phyloP scores from a whole-genome alignment of 2,113 vertebrate species.

The Lamprologus lemairii region DNA sequence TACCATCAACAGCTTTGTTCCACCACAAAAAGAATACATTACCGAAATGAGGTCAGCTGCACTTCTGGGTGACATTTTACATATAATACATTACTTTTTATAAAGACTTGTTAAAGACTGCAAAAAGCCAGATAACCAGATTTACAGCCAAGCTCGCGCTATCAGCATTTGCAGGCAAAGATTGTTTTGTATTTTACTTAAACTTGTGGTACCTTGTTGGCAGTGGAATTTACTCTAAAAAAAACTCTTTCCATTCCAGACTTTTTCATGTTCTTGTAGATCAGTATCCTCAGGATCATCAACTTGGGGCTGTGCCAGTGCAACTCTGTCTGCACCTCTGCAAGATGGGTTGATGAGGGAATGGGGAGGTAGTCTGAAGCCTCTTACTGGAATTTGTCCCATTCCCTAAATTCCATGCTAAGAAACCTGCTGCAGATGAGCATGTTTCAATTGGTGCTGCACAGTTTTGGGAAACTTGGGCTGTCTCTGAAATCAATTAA shows the following conservation, averaged over 20 bases:
- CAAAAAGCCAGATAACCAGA: conserved; percentile 39
- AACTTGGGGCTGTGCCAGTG: conserved; percentile 35
- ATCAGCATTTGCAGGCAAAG: conserved; percentile 9
- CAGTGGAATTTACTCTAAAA: conserved; percentile 10
- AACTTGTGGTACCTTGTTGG: neutral
- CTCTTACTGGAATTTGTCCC: conserved; percentile 36
- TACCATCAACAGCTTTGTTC: conserved; percentile 67
- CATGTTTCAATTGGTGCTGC: neutral
- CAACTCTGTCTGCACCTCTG: conserved; percentile 59
- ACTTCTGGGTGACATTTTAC: conserved; percentile 15
- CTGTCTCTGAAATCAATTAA: neutral
- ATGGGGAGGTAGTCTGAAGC: conserved; percentile 18
- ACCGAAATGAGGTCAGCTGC: conserved; percentile 44
- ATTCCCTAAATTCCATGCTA: conserved; percentile 46
- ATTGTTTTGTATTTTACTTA: conserved; percentile 7
- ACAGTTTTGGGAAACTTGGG: neutral
- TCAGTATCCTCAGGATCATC: conserved; percentile 35
- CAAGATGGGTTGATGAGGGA: conserved; percentile 17
- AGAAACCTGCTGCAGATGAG: conserved; percentile 5
- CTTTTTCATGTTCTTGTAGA: conserved; percentile 22
- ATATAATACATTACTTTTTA: conserved; percentile 14
- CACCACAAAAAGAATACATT: conserved; percentile 50
- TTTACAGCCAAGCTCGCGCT: conserved; percentile 20
- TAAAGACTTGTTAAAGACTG: conserved; percentile 14
- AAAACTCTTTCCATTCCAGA: conserved; percentile 10